Evolutionary conservation across 2,888 invertebrate genomes (phyloP), one percentile per base, ranked within the genome.

Genomic region (Volucella zonaria): DNA sequence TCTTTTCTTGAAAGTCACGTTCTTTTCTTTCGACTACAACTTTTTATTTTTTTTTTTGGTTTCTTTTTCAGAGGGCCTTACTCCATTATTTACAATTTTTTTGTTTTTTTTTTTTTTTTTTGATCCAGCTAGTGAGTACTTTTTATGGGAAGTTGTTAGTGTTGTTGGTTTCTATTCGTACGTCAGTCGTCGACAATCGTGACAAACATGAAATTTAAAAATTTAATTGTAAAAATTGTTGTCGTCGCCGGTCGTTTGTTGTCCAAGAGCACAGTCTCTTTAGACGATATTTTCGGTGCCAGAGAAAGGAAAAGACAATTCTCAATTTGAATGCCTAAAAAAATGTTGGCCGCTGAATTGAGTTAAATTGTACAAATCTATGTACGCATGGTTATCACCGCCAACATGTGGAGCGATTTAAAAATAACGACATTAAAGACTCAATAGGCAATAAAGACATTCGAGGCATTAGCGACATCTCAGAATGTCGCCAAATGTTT

Each of bases 181-280:
- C 54, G 51, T 12, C 18, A 47, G 52, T 51, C 47, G 47, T 49
- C 45, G 58, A 75, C 74, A 83, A 70, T 83, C 82, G 82, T 83
- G 82, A 83, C 74, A 80, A 59, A 80, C 74, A 83, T 83, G 70
- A 64, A 80, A 80, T 70, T 75, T 80, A 80, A 70, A 80, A 83
- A 79, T 79, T 70, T 79, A 74, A 83, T 79, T 83, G 79, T 79
- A 64, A 47, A 52, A 52, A 73, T 68, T 12, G 54, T 67, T 43
- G 45, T 66, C 10, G 43, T 49, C 43, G 40, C 38, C 67, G 31
- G 6, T 31, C 31, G 31, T 31, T 31, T 31, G 31, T 4, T 31
- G 31, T 31, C 31, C 31, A 31, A 31, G 31, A 31, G 31, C 18
- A 31, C 0, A 6, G 31, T 31, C 6, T 31, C 4, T 31, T 31